Evolutionary conservation across 1,140 invertebrate species (phyloP).

Genomic region (Macrotrachela quadricornifera): DNA sequence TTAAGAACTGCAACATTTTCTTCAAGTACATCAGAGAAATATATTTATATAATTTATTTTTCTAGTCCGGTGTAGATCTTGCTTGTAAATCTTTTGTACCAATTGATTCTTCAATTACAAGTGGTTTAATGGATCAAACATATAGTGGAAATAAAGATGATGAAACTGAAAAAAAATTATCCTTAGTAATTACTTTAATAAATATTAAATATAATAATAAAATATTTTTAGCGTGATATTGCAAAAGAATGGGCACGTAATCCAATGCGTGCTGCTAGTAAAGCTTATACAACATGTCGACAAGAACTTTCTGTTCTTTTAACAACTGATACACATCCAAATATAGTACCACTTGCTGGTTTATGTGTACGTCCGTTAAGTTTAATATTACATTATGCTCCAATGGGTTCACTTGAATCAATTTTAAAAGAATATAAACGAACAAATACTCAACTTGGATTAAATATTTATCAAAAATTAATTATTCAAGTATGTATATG

Average conservation of each 20-base stretch:
- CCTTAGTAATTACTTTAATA: too few species aligned
- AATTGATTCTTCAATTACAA: too few species aligned
- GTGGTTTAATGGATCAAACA: too few species aligned
- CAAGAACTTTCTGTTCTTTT: slow-evolving; percentile 5
- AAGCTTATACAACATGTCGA: slow-evolving; percentile 2
- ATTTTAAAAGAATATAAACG: not conserved
- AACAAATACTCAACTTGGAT: not conserved
- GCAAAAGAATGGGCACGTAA: not conserved
- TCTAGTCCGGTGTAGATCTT: too few species aligned
- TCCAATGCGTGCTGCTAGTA: not conserved
- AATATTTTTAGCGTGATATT: too few species aligned
- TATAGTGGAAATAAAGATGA: too few species aligned
- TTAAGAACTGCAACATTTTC: too few species aligned
- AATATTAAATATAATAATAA: too few species aligned
- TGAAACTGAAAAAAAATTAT: too few species aligned
- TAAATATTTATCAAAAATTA: not conserved
- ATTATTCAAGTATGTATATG: not conserved
- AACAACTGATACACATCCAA: not conserved
- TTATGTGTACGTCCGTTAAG: slow-evolving; percentile 2
- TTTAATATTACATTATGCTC: slow-evolving; percentile 7
- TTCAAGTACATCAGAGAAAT: too few species aligned
- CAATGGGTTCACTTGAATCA: slow-evolving; percentile 3
- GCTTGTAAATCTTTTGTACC: too few species aligned
- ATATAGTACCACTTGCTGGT: slow-evolving; percentile 1
- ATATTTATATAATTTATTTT: too few species aligned